Evolutionary conservation across 2,888 invertebrate species (phyloP).

Genomic region (Pseudococcus jackbeardsleyi): DNA sequence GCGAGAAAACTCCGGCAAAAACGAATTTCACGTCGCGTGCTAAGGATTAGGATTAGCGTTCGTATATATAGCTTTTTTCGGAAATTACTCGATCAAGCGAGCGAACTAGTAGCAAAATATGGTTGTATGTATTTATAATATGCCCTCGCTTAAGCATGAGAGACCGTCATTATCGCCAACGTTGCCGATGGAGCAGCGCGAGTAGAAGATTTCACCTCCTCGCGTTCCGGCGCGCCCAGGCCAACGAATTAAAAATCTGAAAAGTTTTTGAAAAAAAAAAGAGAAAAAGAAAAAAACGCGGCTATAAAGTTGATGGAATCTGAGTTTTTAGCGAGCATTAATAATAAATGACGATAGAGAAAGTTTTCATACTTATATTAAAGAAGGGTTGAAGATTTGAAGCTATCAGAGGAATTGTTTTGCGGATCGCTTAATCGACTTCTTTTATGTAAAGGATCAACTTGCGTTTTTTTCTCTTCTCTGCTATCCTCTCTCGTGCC

Average conservation of each 20-base stretch:
- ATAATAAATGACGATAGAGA: conserved; percentile 63
- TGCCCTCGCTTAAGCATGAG: background rate
- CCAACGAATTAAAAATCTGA: conserved; percentile 49
- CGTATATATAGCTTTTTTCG: conserved; percentile 1
- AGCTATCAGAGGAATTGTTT: conserved; percentile 63
- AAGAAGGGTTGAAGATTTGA: conserved; percentile 63
- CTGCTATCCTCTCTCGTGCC: background rate
- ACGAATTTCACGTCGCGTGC: conserved; percentile 15
- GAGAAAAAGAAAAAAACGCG: background rate
- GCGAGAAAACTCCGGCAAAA: background rate
- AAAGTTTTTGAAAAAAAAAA: conserved; percentile 6
- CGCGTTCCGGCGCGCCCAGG: background rate
- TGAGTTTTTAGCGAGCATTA: conserved; percentile 55
- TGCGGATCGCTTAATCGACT: conserved; percentile 64
- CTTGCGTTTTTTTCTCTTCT: conserved; percentile 14
- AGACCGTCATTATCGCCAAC: background rate
- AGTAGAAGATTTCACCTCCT: background rate
- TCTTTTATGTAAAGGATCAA: conserved; percentile 62
- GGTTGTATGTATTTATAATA: background rate
- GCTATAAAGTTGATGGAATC: conserved; percentile 47
- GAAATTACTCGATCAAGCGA: background rate
- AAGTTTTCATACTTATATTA: conserved; percentile 62
- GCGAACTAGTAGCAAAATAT: background rate
- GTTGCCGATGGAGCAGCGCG: background rate
- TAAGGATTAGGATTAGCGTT: background rate